These are phyloP conservation scores for Ctenochaetus hawaiiensis DNA, from an alignment of 2,797 vertebrate species.

Conservation along the genomic window DNA sequence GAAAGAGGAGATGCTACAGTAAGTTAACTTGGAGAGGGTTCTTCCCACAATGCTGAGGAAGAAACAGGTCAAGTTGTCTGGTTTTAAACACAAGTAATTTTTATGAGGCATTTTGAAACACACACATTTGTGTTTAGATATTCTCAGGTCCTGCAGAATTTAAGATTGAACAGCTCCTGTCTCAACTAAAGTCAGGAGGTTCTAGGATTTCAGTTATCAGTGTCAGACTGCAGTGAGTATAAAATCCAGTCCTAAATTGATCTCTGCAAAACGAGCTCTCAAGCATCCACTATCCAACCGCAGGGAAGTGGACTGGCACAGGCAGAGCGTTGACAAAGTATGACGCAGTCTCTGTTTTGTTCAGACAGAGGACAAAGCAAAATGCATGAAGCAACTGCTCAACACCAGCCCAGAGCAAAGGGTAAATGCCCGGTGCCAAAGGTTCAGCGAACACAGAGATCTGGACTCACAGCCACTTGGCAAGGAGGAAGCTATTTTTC, in stretches of 20 bases:
- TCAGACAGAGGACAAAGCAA: conserved; percentile 31
- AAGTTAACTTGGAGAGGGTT: conserved; percentile 7
- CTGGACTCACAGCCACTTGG: conserved; percentile 44
- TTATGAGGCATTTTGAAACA: not conserved
- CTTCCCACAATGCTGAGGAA: conserved; percentile 9
- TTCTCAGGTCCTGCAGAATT: not conserved
- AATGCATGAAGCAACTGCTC: conserved; percentile 22
- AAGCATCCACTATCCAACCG: conserved; percentile 14
- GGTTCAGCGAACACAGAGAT: conserved; percentile 45
- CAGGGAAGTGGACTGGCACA: conserved; percentile 11
- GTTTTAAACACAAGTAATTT: not conserved
- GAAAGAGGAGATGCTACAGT: not conserved
- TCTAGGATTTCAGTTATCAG: conserved; percentile 20
- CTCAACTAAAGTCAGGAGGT: not conserved
- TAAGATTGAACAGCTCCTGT: not conserved
- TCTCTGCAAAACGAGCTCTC: conserved; percentile 24
- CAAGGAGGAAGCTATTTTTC: conserved; percentile 58
- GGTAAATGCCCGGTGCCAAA: conserved; percentile 43
- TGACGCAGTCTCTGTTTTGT: conserved; percentile 35
- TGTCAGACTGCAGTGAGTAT: conserved; percentile 29
- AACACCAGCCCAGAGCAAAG: conserved; percentile 31
- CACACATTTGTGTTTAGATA: not conserved
- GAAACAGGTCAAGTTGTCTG: conserved; percentile 24
- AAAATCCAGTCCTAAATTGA: conserved; percentile 39
- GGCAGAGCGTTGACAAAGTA: conserved; percentile 21